These are phyloP conservation scores for Limnodromus scolopaceus DNA, from an alignment of 2,797 vertebrate species.

Conservation along the genomic window DNA sequence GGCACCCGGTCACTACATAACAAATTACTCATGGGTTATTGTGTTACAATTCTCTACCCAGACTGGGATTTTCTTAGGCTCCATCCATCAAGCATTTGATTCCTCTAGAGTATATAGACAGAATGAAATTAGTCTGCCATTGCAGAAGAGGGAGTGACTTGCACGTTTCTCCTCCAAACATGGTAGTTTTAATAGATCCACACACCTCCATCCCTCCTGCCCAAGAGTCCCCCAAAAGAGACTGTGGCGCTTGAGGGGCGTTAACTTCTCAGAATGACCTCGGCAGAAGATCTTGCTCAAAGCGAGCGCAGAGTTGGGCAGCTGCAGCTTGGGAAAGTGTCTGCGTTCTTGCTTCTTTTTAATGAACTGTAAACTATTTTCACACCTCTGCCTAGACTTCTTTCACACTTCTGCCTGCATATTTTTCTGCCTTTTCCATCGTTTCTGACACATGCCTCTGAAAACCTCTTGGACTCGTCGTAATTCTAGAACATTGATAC, in stretches of 20 bases:
- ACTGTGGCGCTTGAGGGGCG: neutral
- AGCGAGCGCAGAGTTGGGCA: neutral
- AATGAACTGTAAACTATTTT: constrained; percentile 43
- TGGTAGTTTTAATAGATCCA: neutral
- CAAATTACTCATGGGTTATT: neutral
- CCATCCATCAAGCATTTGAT: constrained; percentile 18
- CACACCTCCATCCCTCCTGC: neutral
- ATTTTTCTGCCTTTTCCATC: neutral
- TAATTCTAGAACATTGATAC: constrained; percentile 26
- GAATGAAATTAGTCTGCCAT: constrained; percentile 1
- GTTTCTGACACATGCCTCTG: neutral
- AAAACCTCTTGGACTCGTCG: neutral
- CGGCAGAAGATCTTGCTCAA: neutral
- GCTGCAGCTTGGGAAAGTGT: neutral
- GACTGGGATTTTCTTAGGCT: constrained; percentile 35
- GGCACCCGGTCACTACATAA: neutral
- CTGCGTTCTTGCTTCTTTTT: neutral
- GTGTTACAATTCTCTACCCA: neutral
- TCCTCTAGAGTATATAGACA: neutral
- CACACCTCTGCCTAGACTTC: constrained; percentile 23
- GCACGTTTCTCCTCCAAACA: neutral
- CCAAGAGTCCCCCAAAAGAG: neutral
- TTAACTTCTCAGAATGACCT: neutral
- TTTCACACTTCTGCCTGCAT: constrained; percentile 22
- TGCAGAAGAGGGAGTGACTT: neutral